Evolutionary conservation across 2,797 vertebrate species (phyloP).

Genomic region (Poeciliopsis paucimaculata): DNA sequence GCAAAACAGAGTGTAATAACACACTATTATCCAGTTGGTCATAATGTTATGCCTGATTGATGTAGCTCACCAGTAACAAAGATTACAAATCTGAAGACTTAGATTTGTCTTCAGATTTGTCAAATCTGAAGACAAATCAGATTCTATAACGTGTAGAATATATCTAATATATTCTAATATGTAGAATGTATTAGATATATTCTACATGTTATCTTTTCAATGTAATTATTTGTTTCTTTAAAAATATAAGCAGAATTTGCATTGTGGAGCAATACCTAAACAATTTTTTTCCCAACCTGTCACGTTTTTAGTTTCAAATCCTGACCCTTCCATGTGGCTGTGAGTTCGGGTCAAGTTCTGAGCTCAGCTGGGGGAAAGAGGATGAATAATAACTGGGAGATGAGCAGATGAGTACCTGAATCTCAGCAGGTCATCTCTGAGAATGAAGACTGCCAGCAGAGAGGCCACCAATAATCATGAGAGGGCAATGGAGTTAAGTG

Average conservation of each 20-base stretch:
- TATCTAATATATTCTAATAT: too few relatives aligned
- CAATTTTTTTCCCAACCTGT: conserved; percentile 8
- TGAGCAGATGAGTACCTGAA: conserved; percentile 69
- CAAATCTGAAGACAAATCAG: too few relatives aligned
- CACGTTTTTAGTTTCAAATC: conserved; percentile 36
- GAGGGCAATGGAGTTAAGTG: conserved; percentile 80
- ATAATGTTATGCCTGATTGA: not conserved
- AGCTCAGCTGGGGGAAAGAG: conserved; percentile 70
- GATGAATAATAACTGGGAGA: conserved; percentile 69
- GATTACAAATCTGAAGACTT: conserved; percentile 36
- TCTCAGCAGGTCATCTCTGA: conserved; percentile 42
- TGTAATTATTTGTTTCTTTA: conserved; percentile 1
- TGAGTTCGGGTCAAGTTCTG: conserved; percentile 59
- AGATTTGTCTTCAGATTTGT: too few relatives aligned
- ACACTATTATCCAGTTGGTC: not conserved
- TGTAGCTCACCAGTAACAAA: conserved; percentile 9
- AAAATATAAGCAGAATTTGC: conserved; percentile 9
- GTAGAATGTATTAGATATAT: conserved; percentile 27
- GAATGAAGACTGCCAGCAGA: conserved; percentile 56
- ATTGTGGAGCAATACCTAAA: conserved; percentile 12
- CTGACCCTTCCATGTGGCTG: conserved; percentile 29
- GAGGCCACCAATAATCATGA: conserved; percentile 73
- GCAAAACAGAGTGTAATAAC: too few relatives aligned
- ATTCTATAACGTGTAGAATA: not conserved
- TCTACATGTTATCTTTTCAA: not conserved